phyloP scores from a whole-genome alignment of 2,113 vertebrate species.

The Melanocharis versteri region DNA sequence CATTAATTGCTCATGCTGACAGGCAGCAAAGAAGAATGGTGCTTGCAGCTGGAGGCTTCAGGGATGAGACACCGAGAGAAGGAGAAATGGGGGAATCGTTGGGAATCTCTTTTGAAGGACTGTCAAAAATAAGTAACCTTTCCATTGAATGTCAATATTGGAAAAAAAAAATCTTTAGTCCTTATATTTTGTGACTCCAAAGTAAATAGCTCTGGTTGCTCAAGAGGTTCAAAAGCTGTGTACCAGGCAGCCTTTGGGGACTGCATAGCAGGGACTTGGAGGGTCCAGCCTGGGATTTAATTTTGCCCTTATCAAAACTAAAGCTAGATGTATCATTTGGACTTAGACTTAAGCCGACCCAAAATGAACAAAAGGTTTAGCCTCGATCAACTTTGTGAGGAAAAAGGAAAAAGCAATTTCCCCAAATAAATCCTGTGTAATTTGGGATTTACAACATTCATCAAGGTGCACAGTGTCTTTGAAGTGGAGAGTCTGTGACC shows the following conservation, averaged over 20 bases:
- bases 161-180: neutral
- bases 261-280: neutral
- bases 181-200: neutral
- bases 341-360: neutral
- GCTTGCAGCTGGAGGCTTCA: conserved; percentile 11
- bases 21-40: neutral
- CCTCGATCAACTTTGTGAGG: neutral
- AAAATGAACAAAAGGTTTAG: neutral
- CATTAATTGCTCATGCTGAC: conserved; percentile 30
- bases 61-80: neutral
- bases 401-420: neutral
- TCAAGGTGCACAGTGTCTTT: neutral
- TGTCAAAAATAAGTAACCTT: neutral
- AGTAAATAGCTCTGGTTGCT: neutral
- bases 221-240: neutral
- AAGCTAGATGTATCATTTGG: neutral
- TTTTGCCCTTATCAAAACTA: neutral
- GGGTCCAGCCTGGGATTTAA: neutral
- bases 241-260: neutral
- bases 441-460: neutral
- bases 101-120: neutral
- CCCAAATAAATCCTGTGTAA: neutral
- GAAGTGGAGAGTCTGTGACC: neutral
- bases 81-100: neutral
- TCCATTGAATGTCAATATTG: neutral